Percentiles rank a stretch among this genome's conserved stretches.
These are phyloP conservation scores for Manacus vitellinus DNA, from an alignment of 2,113 vertebrate species.

Conservation along the genomic window DNA sequence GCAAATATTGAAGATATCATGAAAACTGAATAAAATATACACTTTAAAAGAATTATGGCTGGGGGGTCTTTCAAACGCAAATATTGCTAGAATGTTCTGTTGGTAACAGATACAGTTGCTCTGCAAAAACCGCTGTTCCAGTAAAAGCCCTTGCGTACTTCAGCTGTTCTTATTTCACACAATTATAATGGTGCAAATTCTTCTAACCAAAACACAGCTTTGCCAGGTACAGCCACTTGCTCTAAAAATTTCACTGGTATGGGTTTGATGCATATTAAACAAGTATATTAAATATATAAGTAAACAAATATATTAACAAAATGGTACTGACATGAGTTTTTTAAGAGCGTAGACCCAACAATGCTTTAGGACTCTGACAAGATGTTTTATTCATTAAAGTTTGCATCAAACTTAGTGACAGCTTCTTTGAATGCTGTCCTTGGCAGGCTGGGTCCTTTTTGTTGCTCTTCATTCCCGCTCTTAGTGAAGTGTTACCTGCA, in stretches of 20 bases:
- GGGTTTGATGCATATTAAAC: neutral
- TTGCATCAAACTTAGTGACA: neutral
- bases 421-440: neutral
- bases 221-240: neutral
- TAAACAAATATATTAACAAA: neutral
- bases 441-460: neutral
- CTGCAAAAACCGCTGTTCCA: neutral
- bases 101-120: neutral
- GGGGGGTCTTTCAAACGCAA: neutral
- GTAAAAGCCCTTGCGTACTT: neutral
- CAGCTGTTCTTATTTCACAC: neutral
- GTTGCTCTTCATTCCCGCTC: neutral
- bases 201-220: neutral
- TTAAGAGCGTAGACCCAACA: neutral
- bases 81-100: neutral
- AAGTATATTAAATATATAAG: neutral
- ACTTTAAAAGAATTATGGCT: neutral
- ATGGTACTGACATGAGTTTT: neutral
- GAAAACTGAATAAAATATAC: neutral
- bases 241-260: neutral
- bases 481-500: neutral
- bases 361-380: neutral
- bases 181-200: neutral
- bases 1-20: neutral
- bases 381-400: neutral